phyloP scores from a whole-genome alignment of 2,113 vertebrate genomes.

The Glaucidium brasilianum region DNA sequence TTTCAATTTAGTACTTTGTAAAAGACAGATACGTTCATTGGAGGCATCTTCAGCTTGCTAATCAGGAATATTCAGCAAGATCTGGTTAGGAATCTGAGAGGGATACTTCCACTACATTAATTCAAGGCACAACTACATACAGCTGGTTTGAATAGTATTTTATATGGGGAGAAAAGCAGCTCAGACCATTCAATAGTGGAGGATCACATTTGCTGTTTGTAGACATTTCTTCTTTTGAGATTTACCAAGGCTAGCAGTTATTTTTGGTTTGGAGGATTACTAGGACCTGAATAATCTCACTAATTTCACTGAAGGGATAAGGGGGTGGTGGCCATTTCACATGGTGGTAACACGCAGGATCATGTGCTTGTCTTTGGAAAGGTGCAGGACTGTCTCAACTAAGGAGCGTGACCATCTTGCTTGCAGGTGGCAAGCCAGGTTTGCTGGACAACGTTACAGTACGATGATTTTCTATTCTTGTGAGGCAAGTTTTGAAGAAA shows the following conservation, averaged over 20 bases:
- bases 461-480: neutral
- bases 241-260: neutral
- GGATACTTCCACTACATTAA: neutral
- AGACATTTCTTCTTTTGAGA: neutral
- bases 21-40: neutral
- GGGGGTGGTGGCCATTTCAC: neutral
- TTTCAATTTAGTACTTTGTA: neutral
- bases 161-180: neutral
- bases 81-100: neutral
- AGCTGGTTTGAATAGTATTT: neutral
- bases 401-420: neutral
- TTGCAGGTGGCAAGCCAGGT: neutral
- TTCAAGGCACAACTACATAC: neutral
- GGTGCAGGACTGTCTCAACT: neutral
- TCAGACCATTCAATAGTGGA: neutral
- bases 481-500: neutral
- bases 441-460: neutral
- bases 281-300: neutral
- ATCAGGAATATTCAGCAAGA: neutral
- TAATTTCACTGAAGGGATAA: neutral
- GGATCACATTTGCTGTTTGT: neutral
- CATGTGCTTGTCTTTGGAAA: neutral
- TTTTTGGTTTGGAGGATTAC: neutral
- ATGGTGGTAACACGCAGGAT: neutral
- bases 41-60: neutral